Evolutionary conservation across 2,113 vertebrate genomes (phyloP).

Genomic region (Chaetodon trifascialis): DNA sequence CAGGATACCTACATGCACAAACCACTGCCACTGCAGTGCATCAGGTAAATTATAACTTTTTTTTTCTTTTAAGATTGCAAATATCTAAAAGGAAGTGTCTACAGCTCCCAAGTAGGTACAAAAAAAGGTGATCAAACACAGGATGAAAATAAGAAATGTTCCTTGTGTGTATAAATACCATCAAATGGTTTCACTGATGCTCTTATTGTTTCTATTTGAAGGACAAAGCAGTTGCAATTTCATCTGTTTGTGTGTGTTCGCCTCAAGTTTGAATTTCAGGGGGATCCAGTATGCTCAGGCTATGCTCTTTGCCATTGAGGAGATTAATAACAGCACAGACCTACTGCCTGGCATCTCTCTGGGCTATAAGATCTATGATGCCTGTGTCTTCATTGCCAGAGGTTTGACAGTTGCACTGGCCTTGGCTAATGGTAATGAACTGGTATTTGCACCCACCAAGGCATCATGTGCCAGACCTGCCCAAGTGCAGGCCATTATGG

Average conservation of each 20-base stretch:
- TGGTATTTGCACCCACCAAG: background rate
- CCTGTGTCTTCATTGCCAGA: slow-evolving; percentile 73
- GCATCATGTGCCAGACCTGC: slow-evolving; percentile 66
- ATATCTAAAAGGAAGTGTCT: background rate
- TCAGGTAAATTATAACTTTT: slow-evolving; percentile 58
- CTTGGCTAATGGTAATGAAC: slow-evolving; percentile 51
- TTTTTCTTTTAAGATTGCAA: too few species aligned
- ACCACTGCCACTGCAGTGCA: slow-evolving; percentile 73
- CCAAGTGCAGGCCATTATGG: slow-evolving; percentile 80
- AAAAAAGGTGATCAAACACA: background rate
- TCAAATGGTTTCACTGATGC: background rate
- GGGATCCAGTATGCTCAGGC: slow-evolving; percentile 80
- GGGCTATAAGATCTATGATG: slow-evolving; percentile 83
- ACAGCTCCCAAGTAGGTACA: background rate
- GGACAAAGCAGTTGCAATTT: background rate
- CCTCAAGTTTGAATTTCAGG: slow-evolving; percentile 80
- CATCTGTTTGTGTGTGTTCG: background rate
- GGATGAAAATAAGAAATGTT: background rate
- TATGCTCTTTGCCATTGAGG: slow-evolving; percentile 82
- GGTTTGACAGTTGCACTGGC: slow-evolving; percentile 73
- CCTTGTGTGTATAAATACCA: slow-evolving; percentile 8
- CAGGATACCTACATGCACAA: slow-evolving; percentile 53
- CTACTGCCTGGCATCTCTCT: slow-evolving; percentile 78
- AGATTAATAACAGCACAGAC: slow-evolving; percentile 81
- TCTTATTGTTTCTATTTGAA: background rate